Conservation (phyloP, 2,797 vertebrate species). For the Bucorvus abyssinicus region DNA sequence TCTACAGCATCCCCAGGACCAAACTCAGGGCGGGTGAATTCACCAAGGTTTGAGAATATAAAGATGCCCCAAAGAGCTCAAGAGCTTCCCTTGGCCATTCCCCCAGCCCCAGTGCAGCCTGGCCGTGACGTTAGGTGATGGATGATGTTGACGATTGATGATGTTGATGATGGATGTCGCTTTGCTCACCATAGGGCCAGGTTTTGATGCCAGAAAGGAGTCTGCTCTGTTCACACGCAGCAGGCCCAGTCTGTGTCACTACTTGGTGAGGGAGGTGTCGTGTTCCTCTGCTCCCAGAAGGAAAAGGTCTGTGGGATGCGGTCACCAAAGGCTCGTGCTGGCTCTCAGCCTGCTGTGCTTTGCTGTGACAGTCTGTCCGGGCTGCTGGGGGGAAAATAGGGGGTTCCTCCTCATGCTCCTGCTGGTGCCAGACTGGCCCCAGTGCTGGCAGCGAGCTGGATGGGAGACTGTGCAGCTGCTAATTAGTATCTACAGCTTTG, state of each 20-base stretch:
- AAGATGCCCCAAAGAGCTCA: not conserved
- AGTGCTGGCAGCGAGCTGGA: not conserved
- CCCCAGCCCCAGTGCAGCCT: not conserved
- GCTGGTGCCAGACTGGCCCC: rapidly evolving
- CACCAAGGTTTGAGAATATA: not conserved
- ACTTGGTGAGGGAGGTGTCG: not conserved
- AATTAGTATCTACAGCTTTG: not conserved
- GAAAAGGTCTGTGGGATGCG: too few species aligned
- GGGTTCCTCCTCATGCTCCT: not conserved
- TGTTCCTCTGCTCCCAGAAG: not conserved
- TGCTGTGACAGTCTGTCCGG: too few species aligned
- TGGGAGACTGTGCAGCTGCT: not conserved
- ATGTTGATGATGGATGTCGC: too few species aligned
- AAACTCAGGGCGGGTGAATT: too few species aligned
- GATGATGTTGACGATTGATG: too few species aligned
- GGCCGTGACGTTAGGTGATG: not conserved
- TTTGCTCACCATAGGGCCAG: not conserved
- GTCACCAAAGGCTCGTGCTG: not conserved
- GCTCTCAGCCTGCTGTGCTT: not conserved
- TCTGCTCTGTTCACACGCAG: rapidly evolving
- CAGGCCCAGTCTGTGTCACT: not conserved
- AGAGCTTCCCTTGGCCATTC: not conserved
- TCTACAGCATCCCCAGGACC: not conserved
- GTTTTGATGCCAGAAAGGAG: not conserved
- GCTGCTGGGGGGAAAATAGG: not conserved